These are phyloP conservation scores for Caenorhabditis imperialis DNA, from an alignment of 2,888 invertebrate species.

Conservation along the genomic window DNA sequence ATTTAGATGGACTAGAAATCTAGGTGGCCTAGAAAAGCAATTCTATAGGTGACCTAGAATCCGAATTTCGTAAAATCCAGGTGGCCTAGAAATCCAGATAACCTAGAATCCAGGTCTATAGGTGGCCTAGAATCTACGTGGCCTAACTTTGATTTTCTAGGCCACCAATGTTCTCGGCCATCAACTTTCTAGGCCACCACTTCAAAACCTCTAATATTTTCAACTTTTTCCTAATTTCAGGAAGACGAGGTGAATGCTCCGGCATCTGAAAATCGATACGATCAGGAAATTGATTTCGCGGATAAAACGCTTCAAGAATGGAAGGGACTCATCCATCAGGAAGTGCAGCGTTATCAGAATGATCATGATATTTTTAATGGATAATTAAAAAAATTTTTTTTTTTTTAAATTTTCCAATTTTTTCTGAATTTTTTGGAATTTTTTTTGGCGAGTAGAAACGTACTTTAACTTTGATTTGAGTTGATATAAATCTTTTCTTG, in stretches of 20 bases:
- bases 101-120: background rate
- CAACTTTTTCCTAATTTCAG: conserved; percentile 19
- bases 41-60: no score
- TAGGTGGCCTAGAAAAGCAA: no score
- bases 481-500: no score
- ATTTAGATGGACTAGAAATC: background rate
- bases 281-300: conserved; percentile 97
- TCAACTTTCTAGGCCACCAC: no score
- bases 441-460: no score
- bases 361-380: conserved; percentile 80
- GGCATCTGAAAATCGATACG: conserved; percentile 92
- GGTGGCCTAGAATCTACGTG: no score
- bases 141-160: no score
- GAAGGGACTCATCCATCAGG: conserved; percentile 96
- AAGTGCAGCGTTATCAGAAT: conserved; percentile 94
- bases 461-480: no score
- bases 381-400: background rate
- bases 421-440: background rate
- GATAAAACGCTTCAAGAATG: conserved; percentile 99
- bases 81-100: no score
- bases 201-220: background rate
- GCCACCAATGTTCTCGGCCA: no score
- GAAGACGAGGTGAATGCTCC: conserved; percentile 93
- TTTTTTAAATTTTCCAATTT: background rate
- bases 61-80: no score